Evolutionary conservation across 2,113 vertebrate genomes (phyloP).

Genomic region (Colius striatus): DNA sequence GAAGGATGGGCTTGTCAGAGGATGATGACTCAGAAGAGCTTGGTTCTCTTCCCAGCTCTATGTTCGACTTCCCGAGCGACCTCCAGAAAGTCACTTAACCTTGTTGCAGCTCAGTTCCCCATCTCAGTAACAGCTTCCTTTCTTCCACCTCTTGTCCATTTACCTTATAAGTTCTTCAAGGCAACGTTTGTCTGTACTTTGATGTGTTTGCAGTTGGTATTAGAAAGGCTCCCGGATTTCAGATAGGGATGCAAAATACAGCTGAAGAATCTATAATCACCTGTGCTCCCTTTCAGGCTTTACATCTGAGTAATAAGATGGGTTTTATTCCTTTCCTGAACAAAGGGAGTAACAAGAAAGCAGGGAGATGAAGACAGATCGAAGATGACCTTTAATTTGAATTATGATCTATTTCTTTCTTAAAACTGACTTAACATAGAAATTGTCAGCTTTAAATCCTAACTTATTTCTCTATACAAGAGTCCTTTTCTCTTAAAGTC

Average conservation of each 20-base stretch:
- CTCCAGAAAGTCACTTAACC: slow-evolving; percentile 56
- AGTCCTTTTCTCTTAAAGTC: slow-evolving; percentile 53
- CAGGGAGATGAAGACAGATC: neutral
- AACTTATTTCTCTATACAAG: slow-evolving; percentile 2
- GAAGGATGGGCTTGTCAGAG: slow-evolving; percentile 55
- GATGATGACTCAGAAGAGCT: slow-evolving; percentile 59
- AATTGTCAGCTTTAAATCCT: slow-evolving; percentile 1
- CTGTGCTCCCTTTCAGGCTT: neutral
- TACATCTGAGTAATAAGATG: neutral
- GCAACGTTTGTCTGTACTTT: neutral
- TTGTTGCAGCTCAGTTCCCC: neutral
- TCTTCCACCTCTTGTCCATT: neutral
- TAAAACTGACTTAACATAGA: slow-evolving; percentile 28
- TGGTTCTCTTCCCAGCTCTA: slow-evolving; percentile 18
- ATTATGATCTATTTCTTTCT: slow-evolving; percentile 17
- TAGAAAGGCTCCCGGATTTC: neutral
- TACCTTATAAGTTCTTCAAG: neutral
- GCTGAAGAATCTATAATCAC: neutral
- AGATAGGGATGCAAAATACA: neutral
- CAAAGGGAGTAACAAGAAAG: neutral
- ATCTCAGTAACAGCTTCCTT: neutral
- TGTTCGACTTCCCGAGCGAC: neutral
- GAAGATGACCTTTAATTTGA: slow-evolving; percentile 40
- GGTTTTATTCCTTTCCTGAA: neutral
- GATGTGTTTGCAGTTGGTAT: neutral